Conservation (phyloP, 2,113 vertebrate genomes). For the Perognathus longimembris region DNA sequence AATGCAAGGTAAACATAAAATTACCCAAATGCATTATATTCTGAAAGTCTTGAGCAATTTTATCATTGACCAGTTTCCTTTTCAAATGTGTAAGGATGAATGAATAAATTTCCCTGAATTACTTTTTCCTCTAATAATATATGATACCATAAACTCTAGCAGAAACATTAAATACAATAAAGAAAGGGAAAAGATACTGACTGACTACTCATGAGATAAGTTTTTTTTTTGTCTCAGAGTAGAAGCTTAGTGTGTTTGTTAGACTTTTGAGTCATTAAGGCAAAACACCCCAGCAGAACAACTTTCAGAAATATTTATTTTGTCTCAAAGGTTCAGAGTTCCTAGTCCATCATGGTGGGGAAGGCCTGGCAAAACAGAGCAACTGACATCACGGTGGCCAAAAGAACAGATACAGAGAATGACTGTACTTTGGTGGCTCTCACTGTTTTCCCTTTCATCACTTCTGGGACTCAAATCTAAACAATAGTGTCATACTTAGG, state of each 20-base stretch:
- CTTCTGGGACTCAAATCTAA: no score
- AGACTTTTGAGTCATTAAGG: background rate
- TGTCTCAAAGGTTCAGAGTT: background rate
- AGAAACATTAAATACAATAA: constrained; percentile 12
- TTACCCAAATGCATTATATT: constrained; percentile 4
- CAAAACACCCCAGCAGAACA: background rate
- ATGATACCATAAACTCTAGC: background rate
- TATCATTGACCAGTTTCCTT: background rate
- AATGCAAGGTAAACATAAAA: constrained; percentile 27
- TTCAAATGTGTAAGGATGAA: background rate
- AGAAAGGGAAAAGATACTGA: background rate
- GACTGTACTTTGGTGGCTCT: background rate
- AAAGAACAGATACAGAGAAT: background rate
- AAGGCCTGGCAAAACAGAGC: background rate
- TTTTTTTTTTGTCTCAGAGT: background rate
- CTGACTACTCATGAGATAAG: background rate
- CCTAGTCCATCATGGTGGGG: background rate
- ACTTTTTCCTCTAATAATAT: background rate
- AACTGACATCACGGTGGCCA: background rate
- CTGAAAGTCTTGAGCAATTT: background rate
- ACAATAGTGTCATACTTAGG: background rate
- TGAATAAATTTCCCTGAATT: background rate
- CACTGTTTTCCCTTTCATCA: background rate
- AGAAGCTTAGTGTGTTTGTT: background rate
- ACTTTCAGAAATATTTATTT: background rate